These are phyloP conservation scores for Festucalex cinctus DNA, from an alignment of 2,113 vertebrate species.

Conservation along the genomic window DNA sequence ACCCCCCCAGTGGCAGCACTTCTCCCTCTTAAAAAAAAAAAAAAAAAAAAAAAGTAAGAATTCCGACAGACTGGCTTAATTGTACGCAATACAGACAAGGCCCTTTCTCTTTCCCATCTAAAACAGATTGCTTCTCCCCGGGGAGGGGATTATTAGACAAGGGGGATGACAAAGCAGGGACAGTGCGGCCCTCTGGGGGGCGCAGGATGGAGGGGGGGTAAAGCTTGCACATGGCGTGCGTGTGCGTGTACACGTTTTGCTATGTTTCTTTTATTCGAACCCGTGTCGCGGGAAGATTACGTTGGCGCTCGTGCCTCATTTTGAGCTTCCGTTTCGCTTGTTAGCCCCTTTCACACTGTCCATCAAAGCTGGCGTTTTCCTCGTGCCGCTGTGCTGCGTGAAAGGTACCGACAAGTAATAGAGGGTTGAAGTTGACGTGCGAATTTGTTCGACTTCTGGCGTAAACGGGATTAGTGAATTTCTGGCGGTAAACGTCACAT, in stretches of 20 bases:
- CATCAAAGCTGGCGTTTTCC: neutral
- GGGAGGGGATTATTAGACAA: conserved; percentile 69
- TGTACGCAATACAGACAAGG: conserved; percentile 69
- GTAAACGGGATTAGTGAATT: too few relatives aligned
- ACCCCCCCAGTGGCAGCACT: conserved; percentile 57
- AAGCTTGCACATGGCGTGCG: conserved; percentile 30
- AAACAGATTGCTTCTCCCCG: conserved; percentile 75
- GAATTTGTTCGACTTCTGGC: too few relatives aligned
- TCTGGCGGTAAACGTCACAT: too few relatives aligned
- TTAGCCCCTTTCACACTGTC: conserved; percentile 43
- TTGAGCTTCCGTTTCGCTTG: conserved; percentile 13
- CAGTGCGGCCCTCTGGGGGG: conserved; percentile 55
- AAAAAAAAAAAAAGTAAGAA: conserved; percentile 26
- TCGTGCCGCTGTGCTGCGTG: too few relatives aligned
- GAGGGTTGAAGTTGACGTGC: too few relatives aligned
- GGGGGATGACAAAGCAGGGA: conserved; percentile 65
- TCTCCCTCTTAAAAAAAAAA: conserved; percentile 47
- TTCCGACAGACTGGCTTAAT: conserved; percentile 73
- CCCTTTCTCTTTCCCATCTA: conserved; percentile 71
- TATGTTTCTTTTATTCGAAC: conserved; percentile 34
- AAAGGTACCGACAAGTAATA: too few relatives aligned
- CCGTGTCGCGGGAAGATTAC: conserved; percentile 47
- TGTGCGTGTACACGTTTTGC: conserved; percentile 30
- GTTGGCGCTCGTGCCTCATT: conserved; percentile 39
- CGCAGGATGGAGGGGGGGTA: conserved; percentile 26